Evolutionary conservation across 2,888 invertebrate genomes (phyloP), one percentile per base, ranked within the genome.

Genomic region (Caenorhabditis sp.): DNA sequence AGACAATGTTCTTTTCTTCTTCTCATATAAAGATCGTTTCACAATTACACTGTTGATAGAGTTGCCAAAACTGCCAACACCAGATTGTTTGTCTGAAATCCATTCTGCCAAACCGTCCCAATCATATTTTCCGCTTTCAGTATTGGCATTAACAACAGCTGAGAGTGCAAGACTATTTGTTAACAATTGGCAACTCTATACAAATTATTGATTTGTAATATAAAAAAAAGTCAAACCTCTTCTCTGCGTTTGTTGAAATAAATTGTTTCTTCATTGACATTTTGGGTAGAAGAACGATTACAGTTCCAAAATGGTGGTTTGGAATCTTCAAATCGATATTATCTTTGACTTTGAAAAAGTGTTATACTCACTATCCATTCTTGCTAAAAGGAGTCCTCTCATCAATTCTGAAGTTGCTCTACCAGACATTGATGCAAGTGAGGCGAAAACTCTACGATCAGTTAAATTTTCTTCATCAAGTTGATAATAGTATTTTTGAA

Each of bases 41-140:
- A 84, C 86, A 5, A 63, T 59, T 5, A 71, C 55, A 6, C 65
- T 69, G 23, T 84, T 84, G 64, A 86, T 23, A 5, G 84, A 83
- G 36, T 76, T 81, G 58, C 81, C 81, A 60, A 76, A 86, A 8
- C 75, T 67, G 24, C 79, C 80, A 65, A 80, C 78, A 19, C 68
- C 70, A 8, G 68, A 62, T 63, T 85, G 81, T 62, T 86, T 83
- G 43, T 86, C 84, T 26, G 77, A 79, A 55, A 86, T 74, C 86
- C 86, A 86, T 66, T 84, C 83, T 26, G 83, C 82, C 12, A 86
- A 70, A 0, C 77, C 61, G n/a, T 84, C 84, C 68, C 85, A 82
- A 60, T 86, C 81, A 54, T 84, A 54, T 23, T 60, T 59, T 10
- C 63, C 62, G 14, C 73, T 71, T 58, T 77, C 78, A 4, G 76